phyloP scores from a whole-genome alignment of 2,888 invertebrate genomes.

The Watsonalla cultraria region DNA sequence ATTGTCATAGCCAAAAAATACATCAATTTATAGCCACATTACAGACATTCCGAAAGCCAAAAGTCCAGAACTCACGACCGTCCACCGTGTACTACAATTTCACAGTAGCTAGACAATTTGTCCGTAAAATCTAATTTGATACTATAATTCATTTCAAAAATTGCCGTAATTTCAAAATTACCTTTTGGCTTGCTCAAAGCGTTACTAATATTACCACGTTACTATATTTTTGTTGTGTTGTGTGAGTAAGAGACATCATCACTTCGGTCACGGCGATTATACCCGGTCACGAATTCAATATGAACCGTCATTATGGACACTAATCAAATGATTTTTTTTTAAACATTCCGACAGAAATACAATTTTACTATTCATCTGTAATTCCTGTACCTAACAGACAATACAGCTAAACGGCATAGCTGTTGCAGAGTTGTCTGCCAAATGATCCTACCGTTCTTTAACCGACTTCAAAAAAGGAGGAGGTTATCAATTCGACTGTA shows the following conservation, averaged over 20 bases:
- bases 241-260: conserved; percentile 43
- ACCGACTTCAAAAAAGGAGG: too few species aligned
- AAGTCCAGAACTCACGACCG: not conserved
- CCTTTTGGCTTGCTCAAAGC: not conserved
- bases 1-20: too few species aligned
- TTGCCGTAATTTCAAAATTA: not conserved
- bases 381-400: too few species aligned
- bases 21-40: too few species aligned
- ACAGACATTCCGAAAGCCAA: too few species aligned
- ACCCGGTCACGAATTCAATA: conserved; percentile 52
- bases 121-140: not conserved
- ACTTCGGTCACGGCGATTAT: conserved; percentile 46
- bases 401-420: too few species aligned
- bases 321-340: conserved; percentile 30
- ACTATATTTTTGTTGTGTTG: conserved; percentile 14
- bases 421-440: too few species aligned
- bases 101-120: not conserved
- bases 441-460: too few species aligned
- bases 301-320: conserved; percentile 31
- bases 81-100: not conserved
- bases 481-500: too few species aligned
- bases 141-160: not conserved
- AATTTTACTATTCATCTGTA: not conserved
- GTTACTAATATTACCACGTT: not conserved
- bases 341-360: not conserved